phyloP scores from a whole-genome alignment of 2,888 invertebrate species.

The Salticus scenicus region DNA sequence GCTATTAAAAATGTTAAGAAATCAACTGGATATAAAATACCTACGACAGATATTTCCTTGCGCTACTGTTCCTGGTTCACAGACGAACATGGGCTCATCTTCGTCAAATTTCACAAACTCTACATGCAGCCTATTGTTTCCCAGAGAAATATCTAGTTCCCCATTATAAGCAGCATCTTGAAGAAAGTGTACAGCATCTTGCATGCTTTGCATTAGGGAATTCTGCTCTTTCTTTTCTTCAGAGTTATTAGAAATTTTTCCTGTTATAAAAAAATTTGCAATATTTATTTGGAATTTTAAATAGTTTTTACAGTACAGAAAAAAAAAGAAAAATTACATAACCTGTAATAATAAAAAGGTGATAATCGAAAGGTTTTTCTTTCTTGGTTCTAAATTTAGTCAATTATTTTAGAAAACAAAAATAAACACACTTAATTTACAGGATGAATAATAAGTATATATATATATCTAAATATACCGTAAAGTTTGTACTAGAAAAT shows the following conservation, averaged over 20 bases:
- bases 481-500: no score
- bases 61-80: conserved; percentile 79
- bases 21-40: conserved; percentile 70
- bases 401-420: background rate
- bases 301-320: no score
- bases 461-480: no score
- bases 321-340: no score
- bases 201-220: conserved; percentile 71
- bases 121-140: conserved; percentile 73
- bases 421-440: no score
- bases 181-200: conserved; percentile 73
- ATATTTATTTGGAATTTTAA: no score
- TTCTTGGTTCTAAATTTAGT: background rate
- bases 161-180: conserved; percentile 75
- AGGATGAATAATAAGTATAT: no score
- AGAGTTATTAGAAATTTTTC: conserved; percentile 52
- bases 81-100: conserved; percentile 75
- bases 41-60: conserved; percentile 80
- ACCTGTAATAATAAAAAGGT: no score
- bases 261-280: no score
- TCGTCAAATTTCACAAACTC: conserved; percentile 73
- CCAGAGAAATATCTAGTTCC: conserved; percentile 74
- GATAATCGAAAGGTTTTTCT: no score
- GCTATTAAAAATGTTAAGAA: background rate
- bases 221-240: conserved; percentile 69